Conservation (phyloP, 2,888 invertebrate genomes). For the Heliconius hortense region DNA sequence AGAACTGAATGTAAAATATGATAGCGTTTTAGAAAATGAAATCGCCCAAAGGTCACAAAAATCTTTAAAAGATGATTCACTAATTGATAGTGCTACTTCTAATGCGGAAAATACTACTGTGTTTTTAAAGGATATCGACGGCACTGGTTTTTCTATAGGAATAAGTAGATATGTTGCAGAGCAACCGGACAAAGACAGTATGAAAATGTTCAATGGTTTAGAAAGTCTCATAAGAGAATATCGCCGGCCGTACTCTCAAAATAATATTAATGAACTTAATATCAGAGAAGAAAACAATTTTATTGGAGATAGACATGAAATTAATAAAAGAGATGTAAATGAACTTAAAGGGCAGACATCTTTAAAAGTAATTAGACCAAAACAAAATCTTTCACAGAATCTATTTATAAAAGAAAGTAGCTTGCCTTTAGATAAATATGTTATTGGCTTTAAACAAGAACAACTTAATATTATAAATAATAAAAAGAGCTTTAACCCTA, state of each 20-base stretch:
- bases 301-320: conserved; percentile 35
- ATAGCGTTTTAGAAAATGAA: conserved; percentile 54
- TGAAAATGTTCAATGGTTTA: conserved; percentile 64
- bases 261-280: conserved; percentile 35
- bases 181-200: conserved; percentile 64
- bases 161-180: conserved; percentile 68
- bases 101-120: conserved; percentile 62
- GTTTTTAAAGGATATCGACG: conserved; percentile 65
- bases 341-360: conserved; percentile 17
- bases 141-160: conserved; percentile 68
- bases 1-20: conserved; percentile 59
- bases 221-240: conserved; percentile 64
- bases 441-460: conserved; percentile 4
- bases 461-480: background rate
- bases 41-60: conserved; percentile 65
- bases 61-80: conserved; percentile 57
- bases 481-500: background rate
- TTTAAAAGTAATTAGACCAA: conserved; percentile 4
- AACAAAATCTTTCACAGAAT: conserved; percentile 3
- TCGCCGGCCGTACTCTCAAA: conserved; percentile 57
- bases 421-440: conserved; percentile 20
- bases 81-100: conserved; percentile 45
- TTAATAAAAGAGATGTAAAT: conserved; percentile 40
- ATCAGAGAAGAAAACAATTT: conserved; percentile 39
- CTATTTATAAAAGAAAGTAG: conserved; percentile 7